Percentiles rank a stretch among this genome's conserved stretches.
These are phyloP conservation scores for Colletes latitarsis DNA, from an alignment of 1,140 invertebrate genomes.

Conservation along the genomic window DNA sequence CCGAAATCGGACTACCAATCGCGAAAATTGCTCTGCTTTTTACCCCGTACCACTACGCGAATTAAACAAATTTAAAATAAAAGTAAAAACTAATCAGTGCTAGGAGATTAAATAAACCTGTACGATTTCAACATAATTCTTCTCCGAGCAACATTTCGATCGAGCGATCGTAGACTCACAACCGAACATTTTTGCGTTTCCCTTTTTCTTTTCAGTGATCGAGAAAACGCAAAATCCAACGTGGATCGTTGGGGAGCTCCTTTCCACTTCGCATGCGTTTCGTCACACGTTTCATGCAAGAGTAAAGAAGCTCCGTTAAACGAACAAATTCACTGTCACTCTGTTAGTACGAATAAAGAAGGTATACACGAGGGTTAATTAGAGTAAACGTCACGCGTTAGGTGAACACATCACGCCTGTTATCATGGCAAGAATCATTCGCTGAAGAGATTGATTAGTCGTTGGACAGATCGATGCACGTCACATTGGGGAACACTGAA, in stretches of 20 bases:
- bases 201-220: too few relatives aligned
- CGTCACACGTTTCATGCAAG: background rate
- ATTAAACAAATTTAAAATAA: constrained; percentile 39
- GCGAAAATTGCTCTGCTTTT: constrained; percentile 18
- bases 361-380: background rate
- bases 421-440: background rate
- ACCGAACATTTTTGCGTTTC: background rate
- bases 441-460: background rate
- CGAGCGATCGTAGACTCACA: background rate
- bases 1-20: constrained; percentile 23
- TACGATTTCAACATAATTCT: background rate
- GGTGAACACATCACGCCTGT: background rate
- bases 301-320: constrained; percentile 22
- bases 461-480: constrained; percentile 19
- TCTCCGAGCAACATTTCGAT: constrained; percentile 8
- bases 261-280: background rate
- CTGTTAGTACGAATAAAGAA: constrained; percentile 32
- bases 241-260: too few relatives aligned
- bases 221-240: too few relatives aligned
- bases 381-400: too few relatives aligned
- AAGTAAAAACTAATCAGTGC: background rate
- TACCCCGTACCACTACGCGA: background rate
- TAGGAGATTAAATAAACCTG: too few relatives aligned
- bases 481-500: constrained; percentile 18
- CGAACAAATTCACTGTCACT: background rate